Percentiles rank a stretch among this genome's conserved stretches.
Evolutionary conservation across 2,797 vertebrate genomes (phyloP).

Genomic region (Ctenosaura bakeri): DNA sequence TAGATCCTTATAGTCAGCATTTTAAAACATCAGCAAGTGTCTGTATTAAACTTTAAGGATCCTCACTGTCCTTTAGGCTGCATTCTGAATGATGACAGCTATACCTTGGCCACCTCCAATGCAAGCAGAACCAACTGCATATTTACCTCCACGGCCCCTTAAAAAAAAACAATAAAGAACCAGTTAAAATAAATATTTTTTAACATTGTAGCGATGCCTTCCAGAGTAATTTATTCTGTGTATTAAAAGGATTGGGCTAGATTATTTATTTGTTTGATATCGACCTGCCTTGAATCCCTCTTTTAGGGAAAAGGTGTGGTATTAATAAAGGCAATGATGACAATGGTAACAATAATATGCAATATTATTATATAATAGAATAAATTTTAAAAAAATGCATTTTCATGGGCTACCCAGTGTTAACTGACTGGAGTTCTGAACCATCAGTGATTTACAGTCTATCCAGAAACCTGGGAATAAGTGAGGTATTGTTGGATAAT

Average conservation of each 20-base stretch:
- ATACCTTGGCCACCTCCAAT: constrained; percentile 98
- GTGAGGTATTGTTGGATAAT: too few species aligned
- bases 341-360: too few species aligned
- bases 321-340: too few species aligned
- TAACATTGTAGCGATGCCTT: accelerated
- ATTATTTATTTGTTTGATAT: neutral
- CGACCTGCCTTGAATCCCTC: too few species aligned
- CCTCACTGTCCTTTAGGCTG: constrained; percentile 65
- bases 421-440: too few species aligned
- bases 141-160: constrained; percentile 93
- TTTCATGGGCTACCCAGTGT: too few species aligned
- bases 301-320: too few species aligned
- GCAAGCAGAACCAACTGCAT: constrained; percentile 93
- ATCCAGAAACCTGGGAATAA: too few species aligned
- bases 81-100: constrained; percentile 89
- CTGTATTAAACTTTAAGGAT: too few species aligned
- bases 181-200: neutral
- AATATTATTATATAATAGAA: too few species aligned
- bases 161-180: constrained; percentile 46
- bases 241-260: neutral
- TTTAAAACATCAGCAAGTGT: constrained; percentile 8
- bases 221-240: neutral
- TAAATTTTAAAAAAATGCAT: too few species aligned
- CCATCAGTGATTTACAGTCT: too few species aligned
- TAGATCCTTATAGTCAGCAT: neutral